A percentile compares a stretch with the other conserved stretches of the same genome.
Evolutionary conservation across 2,113 vertebrate genomes (phyloP).

Genomic region (Peromyscus leucopus): DNA sequence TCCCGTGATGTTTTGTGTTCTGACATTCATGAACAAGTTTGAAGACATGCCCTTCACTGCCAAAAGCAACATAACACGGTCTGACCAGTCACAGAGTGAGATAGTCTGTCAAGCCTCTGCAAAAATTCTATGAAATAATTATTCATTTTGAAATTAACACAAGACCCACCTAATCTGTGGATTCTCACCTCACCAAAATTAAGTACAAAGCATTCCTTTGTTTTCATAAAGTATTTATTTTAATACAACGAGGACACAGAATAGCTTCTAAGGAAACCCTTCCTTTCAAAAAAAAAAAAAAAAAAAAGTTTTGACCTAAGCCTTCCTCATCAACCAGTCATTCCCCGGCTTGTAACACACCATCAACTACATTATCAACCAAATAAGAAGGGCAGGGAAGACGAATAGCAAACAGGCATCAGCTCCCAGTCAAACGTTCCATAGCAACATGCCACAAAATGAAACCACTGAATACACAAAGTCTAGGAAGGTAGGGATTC

Average conservation of each 20-base stretch:
- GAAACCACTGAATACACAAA: background rate
- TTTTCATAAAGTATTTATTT: background rate
- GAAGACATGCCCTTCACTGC: background rate
- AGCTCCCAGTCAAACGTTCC: background rate
- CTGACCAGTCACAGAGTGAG: background rate
- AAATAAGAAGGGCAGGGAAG: no score
- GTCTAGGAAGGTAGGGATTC: background rate
- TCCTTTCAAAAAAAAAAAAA: no score
- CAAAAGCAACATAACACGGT: background rate
- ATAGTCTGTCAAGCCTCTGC: background rate
- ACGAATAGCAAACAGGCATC: background rate
- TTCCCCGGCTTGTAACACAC: background rate
- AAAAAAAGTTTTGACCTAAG: no score
- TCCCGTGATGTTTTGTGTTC: background rate
- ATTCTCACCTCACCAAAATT: background rate
- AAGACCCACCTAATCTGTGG: background rate
- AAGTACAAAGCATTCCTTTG: background rate
- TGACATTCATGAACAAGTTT: background rate
- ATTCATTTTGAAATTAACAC: background rate
- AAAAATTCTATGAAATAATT: background rate
- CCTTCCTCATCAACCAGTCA: background rate
- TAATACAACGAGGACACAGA: background rate
- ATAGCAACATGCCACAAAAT: no score
- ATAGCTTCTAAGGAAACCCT: no score
- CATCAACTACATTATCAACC: no score